These are phyloP conservation scores for Samia ricini DNA, from an alignment of 1,140 invertebrate genomes.

Conservation along the genomic window DNA sequence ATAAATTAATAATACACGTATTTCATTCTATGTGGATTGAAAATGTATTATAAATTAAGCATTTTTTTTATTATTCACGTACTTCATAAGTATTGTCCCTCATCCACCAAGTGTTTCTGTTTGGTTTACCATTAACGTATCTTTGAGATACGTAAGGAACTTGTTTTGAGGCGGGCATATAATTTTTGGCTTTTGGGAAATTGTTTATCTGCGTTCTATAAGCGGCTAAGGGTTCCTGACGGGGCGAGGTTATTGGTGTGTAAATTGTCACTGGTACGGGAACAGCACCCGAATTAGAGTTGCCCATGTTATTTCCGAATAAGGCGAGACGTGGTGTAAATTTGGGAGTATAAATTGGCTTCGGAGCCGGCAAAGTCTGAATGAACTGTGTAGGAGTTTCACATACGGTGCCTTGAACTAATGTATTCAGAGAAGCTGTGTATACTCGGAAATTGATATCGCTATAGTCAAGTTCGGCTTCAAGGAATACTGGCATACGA, in stretches of 20 bases:
- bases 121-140: neutral
- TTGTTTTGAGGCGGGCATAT: slow-evolving; percentile 20
- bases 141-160: neutral
- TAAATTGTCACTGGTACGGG: neutral
- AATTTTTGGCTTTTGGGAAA: slow-evolving; percentile 13
- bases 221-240: neutral
- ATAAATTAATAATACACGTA: neutral
- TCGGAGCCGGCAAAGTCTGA: slow-evolving; percentile 1
- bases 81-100: slow-evolving; percentile 25
- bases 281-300: neutral
- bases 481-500: slow-evolving; percentile 86
- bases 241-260: slow-evolving; percentile 4
- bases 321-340: slow-evolving; percentile 8
- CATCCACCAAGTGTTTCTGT: slow-evolving; percentile 29
- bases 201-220: slow-evolving; percentile 9
- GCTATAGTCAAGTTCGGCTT: slow-evolving; percentile 84
- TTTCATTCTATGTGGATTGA: neutral
- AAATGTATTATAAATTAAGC: neutral
- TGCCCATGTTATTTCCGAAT: slow-evolving; percentile 4
- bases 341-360: neutral
- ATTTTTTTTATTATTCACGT: slow-evolving; percentile 17
- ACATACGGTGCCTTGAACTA: slow-evolving; percentile 85
- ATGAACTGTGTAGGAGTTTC: slow-evolving; percentile 52
- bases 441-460: slow-evolving; percentile 89
- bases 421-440: slow-evolving; percentile 80